phyloP scores from a whole-genome alignment of 2,113 vertebrate species.

The Tiliqua scincoides region DNA sequence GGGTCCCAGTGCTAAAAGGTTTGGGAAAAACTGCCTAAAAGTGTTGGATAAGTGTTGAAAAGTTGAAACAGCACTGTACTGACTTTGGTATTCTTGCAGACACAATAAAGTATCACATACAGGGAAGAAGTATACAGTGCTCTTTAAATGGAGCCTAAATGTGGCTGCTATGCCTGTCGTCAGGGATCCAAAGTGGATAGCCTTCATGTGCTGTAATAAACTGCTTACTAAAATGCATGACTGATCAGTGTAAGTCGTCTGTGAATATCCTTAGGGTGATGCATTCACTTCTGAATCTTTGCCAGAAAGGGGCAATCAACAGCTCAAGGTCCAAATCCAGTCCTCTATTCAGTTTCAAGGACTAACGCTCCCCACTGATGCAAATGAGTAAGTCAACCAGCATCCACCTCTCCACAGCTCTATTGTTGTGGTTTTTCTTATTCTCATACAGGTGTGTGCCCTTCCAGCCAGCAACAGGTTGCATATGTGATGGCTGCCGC shows the following conservation, averaged over 20 bases:
- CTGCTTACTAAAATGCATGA: neutral
- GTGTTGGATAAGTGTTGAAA: neutral
- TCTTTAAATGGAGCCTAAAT: neutral
- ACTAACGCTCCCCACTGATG: neutral
- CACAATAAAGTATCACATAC: neutral
- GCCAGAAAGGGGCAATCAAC: neutral
- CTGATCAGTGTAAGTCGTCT: neutral
- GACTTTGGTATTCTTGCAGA: neutral
- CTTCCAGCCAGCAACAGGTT: no score
- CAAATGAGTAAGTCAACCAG: neutral
- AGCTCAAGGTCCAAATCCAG: neutral
- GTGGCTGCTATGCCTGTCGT: neutral
- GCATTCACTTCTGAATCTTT: neutral
- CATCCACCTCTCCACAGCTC: neutral
- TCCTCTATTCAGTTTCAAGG: neutral
- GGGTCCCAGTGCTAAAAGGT: no score
- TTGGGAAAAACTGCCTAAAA: no score
- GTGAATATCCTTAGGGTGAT: neutral
- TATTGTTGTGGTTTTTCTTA: neutral
- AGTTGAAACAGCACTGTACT: neutral
- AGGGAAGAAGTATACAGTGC: neutral
- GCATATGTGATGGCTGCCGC: no score
- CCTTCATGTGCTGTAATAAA: neutral
- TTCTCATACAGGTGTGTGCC: neutral
- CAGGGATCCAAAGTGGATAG: neutral